A percentile compares a stretch with the other conserved stretches of the same genome.
Evolutionary conservation across 2,888 invertebrate species (phyloP).

Genomic region (Agrypnus murinus): DNA sequence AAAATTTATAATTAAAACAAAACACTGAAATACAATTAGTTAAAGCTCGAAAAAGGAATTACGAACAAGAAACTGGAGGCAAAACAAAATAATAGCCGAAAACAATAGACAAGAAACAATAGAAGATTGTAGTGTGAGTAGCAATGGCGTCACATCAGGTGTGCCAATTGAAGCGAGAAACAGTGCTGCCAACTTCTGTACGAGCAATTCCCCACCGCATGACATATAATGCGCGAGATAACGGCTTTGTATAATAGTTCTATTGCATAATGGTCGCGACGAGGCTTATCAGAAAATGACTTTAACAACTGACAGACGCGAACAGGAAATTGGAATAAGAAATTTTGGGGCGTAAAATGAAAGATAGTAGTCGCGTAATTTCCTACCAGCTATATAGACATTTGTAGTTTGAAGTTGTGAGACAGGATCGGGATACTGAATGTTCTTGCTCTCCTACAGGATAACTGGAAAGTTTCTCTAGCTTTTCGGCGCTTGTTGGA

Average conservation of each 20-base stretch:
- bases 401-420: conserved; percentile 64
- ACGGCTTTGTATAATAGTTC: conserved; percentile 72
- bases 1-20: too few relatives aligned
- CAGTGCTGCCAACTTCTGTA: conserved; percentile 62
- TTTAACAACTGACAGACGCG: conserved; percentile 78
- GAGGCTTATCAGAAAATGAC: conserved; percentile 82
- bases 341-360: conserved; percentile 86
- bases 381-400: conserved; percentile 73
- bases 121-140: conserved; percentile 36
- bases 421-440: conserved; percentile 41
- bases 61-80: conserved; percentile 1
- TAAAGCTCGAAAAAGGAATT: too few relatives aligned
- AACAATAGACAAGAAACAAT: conserved; percentile 47
- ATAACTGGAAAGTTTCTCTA: conserved; percentile 62
- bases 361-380: conserved; percentile 85
- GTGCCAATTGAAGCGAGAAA: conserved; percentile 64
- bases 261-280: conserved; percentile 72
- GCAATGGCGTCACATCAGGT: conserved; percentile 52
- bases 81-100: conserved; percentile 38
- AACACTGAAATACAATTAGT: too few relatives aligned
- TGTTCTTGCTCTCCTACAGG: conserved; percentile 44
- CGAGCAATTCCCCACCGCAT: conserved; percentile 70
- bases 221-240: conserved; percentile 71
- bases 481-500: conserved; percentile 58
- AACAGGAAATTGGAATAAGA: conserved; percentile 83